Evolutionary conservation across 2,113 vertebrate species (phyloP), one percentile per base, ranked within the genome.

Genomic region (Ondatra zibethicus): DNA sequence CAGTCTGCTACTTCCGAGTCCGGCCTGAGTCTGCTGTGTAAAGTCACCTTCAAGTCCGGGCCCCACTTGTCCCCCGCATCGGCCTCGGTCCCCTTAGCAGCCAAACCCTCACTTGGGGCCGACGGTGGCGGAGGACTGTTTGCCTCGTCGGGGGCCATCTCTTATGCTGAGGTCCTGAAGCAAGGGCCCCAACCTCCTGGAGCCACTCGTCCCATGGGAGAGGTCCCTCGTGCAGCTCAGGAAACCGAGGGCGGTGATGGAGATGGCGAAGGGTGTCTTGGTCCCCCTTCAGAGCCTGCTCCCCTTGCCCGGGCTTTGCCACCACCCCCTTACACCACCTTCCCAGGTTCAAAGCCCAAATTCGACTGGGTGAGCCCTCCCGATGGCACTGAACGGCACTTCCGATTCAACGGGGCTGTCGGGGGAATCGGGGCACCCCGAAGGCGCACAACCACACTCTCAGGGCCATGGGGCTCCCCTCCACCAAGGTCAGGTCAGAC

Each of bases 331-430:
- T 98, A 97, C 88, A 84, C 96, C 76, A 94, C 96, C 63, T 97
- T 98, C n/a, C 97, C 95, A 42, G 92, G 85, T 50, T 96, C 96
- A 0, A 97, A 97, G 77, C 98, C 98, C 92, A 98, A 95, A 84
- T 97, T 98, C 92, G 98, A 98, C 95, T 98, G 98, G 98, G 91
- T 94, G 61, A 97, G 85, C 42, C 90, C 97, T 16, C 92, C 96
- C 0, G 90, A 97, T 8, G 97, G 95, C 31, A 88, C 96, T 10
- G 97, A 98, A 92, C 93, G 90, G 72, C 97, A 97, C 81, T 98
- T 98, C 31, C 95, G 97, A 77, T 98, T 98, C 82, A 97, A 96
- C 10, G 94, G 97, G 31, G 92, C 96, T 6, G 91, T 72, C 3
- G 89, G 96, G 42, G 81, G 92, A 42, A 66, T 96, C n/a, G 39